phyloP scores from a whole-genome alignment of 2,888 invertebrate genomes.

The Drosophila emarginata region DNA sequence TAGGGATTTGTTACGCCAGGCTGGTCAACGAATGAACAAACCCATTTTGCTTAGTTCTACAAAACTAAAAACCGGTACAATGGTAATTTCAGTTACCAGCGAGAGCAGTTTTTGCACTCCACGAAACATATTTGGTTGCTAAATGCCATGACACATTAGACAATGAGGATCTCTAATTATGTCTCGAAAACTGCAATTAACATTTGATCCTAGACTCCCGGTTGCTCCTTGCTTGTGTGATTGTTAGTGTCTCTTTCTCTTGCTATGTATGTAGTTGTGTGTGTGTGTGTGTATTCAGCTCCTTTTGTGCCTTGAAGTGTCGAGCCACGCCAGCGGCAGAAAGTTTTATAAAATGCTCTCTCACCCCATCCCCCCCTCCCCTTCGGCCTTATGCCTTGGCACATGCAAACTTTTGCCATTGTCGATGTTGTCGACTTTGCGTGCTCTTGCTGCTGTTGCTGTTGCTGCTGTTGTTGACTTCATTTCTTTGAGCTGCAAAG shows the following conservation, averaged over 20 bases:
- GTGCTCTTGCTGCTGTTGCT: constrained; percentile 32
- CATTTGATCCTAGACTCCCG: constrained; percentile 60
- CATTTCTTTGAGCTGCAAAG: constrained; percentile 64
- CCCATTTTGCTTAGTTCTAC: constrained; percentile 1
- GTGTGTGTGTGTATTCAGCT: constrained; percentile 13
- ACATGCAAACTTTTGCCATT: constrained; percentile 52
- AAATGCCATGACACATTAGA: constrained; percentile 75
- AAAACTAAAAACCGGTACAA: background rate
- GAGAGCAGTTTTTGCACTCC: constrained; percentile 7
- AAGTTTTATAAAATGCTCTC: constrained; percentile 71
- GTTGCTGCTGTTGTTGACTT: constrained; percentile 62
- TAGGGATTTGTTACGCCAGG: constrained; percentile 24
- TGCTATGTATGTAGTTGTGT: constrained; percentile 1
- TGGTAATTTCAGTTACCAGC: background rate
- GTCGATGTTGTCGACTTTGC: constrained; percentile 45
- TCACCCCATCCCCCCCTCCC: constrained; percentile 10
- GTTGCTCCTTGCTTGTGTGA: background rate
- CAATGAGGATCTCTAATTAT: constrained; percentile 73
- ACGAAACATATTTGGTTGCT: constrained; percentile 58
- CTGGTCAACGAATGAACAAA: constrained; percentile 4
- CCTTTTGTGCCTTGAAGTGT: constrained; percentile 65
- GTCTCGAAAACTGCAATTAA: constrained; percentile 72
- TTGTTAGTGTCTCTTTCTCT: background rate
- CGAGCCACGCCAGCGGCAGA: constrained; percentile 64
- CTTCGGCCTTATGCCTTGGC: constrained; percentile 22